A percentile compares a stretch with the other conserved stretches of the same genome.
phyloP scores from a whole-genome alignment of 2,113 vertebrate species.

The Himantopus leucocephalus region DNA sequence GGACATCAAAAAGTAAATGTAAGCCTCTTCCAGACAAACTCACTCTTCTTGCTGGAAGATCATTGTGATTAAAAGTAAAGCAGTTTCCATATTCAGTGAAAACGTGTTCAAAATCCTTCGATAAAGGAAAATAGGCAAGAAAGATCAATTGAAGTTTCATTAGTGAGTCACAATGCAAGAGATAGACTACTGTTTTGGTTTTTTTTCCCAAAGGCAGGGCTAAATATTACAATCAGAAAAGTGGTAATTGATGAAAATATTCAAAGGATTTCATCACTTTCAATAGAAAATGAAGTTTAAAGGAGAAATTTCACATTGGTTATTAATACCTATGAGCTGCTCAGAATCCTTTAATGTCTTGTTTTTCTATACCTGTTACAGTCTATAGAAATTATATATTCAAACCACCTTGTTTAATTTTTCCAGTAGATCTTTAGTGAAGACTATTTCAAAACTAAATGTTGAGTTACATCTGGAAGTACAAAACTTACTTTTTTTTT shows the following conservation, averaged over 20 bases:
- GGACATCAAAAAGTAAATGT: slow-evolving; percentile 75
- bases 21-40: slow-evolving; percentile 78
- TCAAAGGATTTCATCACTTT: not conserved
- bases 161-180: not conserved
- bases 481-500: not conserved
- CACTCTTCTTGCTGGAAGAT: slow-evolving; percentile 62
- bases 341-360: not conserved
- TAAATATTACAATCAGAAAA: not conserved
- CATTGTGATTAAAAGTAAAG: slow-evolving; percentile 79
- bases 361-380: not conserved
- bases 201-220: not conserved
- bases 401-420: not conserved
- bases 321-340: not conserved
- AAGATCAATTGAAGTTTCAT: not conserved
- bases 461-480: not conserved
- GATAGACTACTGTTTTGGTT: not conserved
- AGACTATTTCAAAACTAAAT: not conserved
- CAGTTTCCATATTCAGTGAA: slow-evolving; percentile 84
- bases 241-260: not conserved
- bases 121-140: slow-evolving; percentile 14
- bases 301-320: not conserved
- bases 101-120: slow-evolving; percentile 78
- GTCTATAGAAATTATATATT: not conserved
- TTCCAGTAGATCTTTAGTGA: not conserved
- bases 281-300: not conserved